Conservation (phyloP, 2,113 vertebrate genomes). For the Enhydra lutris region DNA sequence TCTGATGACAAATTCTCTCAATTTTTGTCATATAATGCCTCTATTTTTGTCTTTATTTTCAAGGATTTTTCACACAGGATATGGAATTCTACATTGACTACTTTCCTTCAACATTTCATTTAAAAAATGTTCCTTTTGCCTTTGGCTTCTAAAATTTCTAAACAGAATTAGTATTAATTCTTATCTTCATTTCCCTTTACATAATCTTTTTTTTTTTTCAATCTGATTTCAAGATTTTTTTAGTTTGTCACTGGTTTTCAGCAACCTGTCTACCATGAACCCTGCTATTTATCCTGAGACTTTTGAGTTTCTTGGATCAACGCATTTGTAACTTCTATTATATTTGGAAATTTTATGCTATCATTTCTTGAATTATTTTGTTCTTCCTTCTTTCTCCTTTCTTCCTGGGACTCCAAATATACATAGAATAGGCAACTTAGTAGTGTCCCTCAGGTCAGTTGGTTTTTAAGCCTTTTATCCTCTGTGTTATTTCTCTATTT, state of each 20-base stretch:
- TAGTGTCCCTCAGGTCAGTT: neutral
- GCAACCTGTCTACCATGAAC: neutral
- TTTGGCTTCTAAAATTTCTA: neutral
- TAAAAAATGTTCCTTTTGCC: neutral
- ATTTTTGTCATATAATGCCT: neutral
- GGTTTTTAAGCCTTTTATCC: neutral
- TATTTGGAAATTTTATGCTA: neutral
- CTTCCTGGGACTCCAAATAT: neutral
- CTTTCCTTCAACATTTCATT: neutral
- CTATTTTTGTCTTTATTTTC: neutral
- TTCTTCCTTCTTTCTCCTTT: neutral
- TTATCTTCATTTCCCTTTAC: neutral
- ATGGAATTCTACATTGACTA: neutral
- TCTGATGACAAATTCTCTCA: neutral
- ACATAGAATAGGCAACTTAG: neutral
- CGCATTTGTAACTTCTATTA: neutral
- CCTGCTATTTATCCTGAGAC: neutral
- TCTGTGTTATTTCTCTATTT: neutral
- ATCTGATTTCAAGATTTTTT: neutral
- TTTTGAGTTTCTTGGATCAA: neutral
- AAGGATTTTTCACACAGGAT: neutral
- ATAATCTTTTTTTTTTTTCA: neutral
- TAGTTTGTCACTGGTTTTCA: neutral
- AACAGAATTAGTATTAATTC: neutral
- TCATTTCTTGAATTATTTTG: neutral